Evolutionary conservation across 2,797 vertebrate genomes (phyloP).

Genomic region (Acanthopagrus latus): DNA sequence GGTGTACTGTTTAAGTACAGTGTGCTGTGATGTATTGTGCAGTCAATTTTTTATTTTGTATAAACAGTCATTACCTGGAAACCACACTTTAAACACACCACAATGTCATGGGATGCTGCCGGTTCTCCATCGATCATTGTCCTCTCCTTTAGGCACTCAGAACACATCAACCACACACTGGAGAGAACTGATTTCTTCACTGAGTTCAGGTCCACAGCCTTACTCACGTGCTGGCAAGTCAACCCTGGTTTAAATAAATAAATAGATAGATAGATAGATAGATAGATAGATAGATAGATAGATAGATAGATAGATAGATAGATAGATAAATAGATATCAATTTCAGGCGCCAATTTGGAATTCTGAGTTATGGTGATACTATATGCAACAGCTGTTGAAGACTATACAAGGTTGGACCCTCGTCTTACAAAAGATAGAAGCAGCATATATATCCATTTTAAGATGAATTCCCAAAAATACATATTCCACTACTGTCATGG

Average conservation of each 20-base stretch:
- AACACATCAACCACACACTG: conserved; percentile 91
- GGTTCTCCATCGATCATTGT: conserved; percentile 88
- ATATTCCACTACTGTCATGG: not conserved
- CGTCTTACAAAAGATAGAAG: not conserved
- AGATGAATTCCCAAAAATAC: not conserved
- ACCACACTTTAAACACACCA: conserved; percentile 96
- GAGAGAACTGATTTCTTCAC: conserved; percentile 92
- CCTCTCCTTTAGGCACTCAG: conserved; percentile 94
- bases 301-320: no score
- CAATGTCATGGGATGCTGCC: conserved; percentile 86
- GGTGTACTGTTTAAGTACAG: not conserved
- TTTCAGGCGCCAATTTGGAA: not conserved
- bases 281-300: no score
- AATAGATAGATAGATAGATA: no score
- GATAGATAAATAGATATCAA: no score
- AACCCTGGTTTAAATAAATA: conserved; percentile 68
- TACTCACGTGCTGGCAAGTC: conserved; percentile 94
- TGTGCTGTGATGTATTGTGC: not conserved
- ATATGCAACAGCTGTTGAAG: not conserved
- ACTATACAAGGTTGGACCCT: not conserved
- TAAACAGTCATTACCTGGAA: conserved; percentile 87
- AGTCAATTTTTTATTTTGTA: not conserved
- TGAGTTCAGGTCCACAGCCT: conserved; percentile 92
- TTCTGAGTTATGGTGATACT: not conserved
- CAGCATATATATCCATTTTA: not conserved